Evolutionary conservation across 2,113 vertebrate species (phyloP).

Genomic region (Colinus virginianus): DNA sequence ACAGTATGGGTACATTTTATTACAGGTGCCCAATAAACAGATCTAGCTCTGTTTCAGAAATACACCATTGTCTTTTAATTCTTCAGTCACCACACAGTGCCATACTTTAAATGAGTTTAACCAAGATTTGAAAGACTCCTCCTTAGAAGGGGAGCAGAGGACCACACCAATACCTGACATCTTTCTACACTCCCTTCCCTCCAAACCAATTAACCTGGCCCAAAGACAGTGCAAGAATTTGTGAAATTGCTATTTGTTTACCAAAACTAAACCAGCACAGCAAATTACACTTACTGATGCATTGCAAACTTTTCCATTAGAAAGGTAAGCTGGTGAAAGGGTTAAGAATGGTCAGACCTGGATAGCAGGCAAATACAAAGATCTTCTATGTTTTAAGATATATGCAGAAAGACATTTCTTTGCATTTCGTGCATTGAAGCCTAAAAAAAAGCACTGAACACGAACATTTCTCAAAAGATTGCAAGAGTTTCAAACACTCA

Average conservation of each 20-base stretch:
- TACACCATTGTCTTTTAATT: conserved; percentile 25
- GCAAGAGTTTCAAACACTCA: background rate
- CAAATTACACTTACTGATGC: conserved; percentile 91
- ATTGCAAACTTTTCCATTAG: conserved; percentile 83
- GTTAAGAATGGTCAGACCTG: conserved; percentile 76
- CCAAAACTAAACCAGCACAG: conserved; percentile 68
- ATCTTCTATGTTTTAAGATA: background rate
- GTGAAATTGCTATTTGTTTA: conserved; percentile 57
- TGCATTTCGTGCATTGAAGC: background rate
- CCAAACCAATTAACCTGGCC: background rate
- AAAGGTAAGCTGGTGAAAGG: conserved; percentile 91
- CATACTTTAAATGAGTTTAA: background rate
- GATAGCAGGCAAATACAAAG: conserved; percentile 26
- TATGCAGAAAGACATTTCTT: background rate
- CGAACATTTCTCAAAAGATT: background rate
- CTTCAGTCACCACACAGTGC: background rate
- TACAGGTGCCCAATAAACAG: background rate
- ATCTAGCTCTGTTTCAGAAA: conserved; percentile 39
- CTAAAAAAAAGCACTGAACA: background rate
- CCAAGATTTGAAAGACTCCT: background rate
- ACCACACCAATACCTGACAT: background rate
- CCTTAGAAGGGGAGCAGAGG: background rate
- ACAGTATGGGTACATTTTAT: background rate
- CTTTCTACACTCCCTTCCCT: background rate
- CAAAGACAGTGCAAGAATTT: background rate